Conservation (phyloP, 1,140 invertebrate genomes). For the Drosophila pruinosa region DNA sequence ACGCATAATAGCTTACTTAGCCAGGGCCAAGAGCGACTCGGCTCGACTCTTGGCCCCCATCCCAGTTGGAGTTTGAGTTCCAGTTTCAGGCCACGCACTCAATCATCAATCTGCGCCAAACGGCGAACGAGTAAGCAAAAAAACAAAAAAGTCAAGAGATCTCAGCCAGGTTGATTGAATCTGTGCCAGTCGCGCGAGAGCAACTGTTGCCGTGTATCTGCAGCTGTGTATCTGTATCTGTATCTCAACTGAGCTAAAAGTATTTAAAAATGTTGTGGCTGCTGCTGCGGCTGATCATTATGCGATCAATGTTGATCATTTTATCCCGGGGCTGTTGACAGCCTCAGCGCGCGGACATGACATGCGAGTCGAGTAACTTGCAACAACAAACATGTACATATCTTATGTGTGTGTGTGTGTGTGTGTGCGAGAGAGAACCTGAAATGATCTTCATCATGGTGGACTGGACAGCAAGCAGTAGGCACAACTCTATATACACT, state of each 20-base stretch:
- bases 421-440: constrained; percentile 43
- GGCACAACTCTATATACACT: constrained; percentile 36
- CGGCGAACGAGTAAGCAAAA: not conserved
- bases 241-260: constrained; percentile 25
- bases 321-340: constrained; percentile 82
- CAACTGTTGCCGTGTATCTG: constrained; percentile 2
- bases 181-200: constrained; percentile 13
- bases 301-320: constrained; percentile 83
- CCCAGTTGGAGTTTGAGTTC: not conserved
- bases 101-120: constrained; percentile 70
- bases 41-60: not conserved
- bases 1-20: constrained; percentile 82
- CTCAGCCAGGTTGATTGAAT: constrained; percentile 57
- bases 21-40: constrained; percentile 32
- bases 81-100: constrained; percentile 49
- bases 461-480: constrained; percentile 35
- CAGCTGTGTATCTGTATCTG: not conserved
- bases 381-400: constrained; percentile 3
- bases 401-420: not conserved
- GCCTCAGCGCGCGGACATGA: constrained; percentile 82
- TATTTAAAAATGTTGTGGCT: constrained; percentile 63
- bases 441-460: constrained; percentile 77
- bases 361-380: constrained; percentile 64
- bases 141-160: too few relatives aligned
- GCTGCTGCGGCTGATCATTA: constrained; percentile 71